A percentile compares a stretch with the other conserved stretches of the same genome.
These are phyloP conservation scores for Lophius piscatorius DNA, from an alignment of 2,113 vertebrate species.

Conservation along the genomic window DNA sequence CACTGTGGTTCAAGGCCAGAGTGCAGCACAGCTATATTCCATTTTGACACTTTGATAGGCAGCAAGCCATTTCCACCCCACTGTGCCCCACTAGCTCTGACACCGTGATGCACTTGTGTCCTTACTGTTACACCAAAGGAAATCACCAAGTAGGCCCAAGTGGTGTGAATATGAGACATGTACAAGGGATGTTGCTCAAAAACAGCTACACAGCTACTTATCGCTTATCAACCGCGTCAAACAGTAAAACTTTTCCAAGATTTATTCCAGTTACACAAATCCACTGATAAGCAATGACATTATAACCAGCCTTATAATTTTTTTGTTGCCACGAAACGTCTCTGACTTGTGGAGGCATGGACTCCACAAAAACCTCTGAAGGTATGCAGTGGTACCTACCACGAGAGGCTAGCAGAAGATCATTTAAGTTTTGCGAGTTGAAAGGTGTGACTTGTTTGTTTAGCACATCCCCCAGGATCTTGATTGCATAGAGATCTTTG, in stretches of 20 bases:
- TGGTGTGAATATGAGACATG: slow-evolving; percentile 26
- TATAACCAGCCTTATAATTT: too few relatives aligned
- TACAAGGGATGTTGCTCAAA: background rate
- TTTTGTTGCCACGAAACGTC: too few relatives aligned
- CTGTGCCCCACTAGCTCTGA: slow-evolving; percentile 43
- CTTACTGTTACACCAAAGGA: slow-evolving; percentile 55
- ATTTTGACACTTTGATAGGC: slow-evolving; percentile 70
- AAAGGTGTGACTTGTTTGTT: too few relatives aligned
- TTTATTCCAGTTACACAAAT: background rate
- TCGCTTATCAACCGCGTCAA: background rate
- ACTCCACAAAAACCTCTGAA: too few relatives aligned
- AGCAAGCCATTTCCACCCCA: slow-evolving; percentile 59
- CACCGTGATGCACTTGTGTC: slow-evolving; percentile 54
- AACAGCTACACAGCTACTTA: background rate
- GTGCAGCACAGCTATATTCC: slow-evolving; percentile 61
- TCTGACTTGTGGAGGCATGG: too few relatives aligned
- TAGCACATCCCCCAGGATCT: too few relatives aligned
- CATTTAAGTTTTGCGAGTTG: too few relatives aligned
- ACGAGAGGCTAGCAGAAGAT: too few relatives aligned
- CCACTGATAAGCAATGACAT: too few relatives aligned
- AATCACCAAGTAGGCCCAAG: slow-evolving; percentile 23
- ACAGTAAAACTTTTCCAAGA: background rate
- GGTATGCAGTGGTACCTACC: too few relatives aligned
- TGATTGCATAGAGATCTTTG: too few relatives aligned
- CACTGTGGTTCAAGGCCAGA: slow-evolving; percentile 59